phyloP scores from a whole-genome alignment of 1,140 invertebrate species.

The Maniola jurtina region DNA sequence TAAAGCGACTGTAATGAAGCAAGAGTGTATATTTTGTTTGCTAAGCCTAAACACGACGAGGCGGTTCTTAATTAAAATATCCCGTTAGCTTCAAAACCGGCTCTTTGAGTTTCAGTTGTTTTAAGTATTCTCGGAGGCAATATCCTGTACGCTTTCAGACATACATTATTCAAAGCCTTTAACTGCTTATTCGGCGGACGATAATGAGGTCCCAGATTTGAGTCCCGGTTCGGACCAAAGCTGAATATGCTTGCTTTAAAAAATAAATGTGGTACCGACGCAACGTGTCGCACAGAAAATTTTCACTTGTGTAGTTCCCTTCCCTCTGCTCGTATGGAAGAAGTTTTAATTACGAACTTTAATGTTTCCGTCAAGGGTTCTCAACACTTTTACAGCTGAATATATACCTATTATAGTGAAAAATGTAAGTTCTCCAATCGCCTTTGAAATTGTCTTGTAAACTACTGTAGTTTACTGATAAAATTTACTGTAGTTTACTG shows the following conservation, averaged over 20 bases:
- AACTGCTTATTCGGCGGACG: too few relatives aligned
- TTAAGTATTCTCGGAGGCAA: slow-evolving; percentile 6
- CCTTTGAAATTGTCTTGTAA: too few relatives aligned
- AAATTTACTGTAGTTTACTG: too few relatives aligned
- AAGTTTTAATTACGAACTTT: too few relatives aligned
- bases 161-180: slow-evolving; percentile 6
- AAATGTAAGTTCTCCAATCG: too few relatives aligned
- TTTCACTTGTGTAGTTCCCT: too few relatives aligned
- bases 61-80: slow-evolving; percentile 29
- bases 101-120: slow-evolving; percentile 9
- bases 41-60: slow-evolving; percentile 16
- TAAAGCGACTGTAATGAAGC: slow-evolving; percentile 25
- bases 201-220: too few relatives aligned
- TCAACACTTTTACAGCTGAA: too few relatives aligned
- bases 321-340: background rate
- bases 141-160: slow-evolving; percentile 6
- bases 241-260: background rate
- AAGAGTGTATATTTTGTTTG: slow-evolving; percentile 22
- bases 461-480: too few relatives aligned
- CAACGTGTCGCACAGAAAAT: background rate
- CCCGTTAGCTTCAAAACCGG: slow-evolving; percentile 15
- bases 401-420: too few relatives aligned
- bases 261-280: background rate
- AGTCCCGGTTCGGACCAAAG: too few relatives aligned
- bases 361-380: too few relatives aligned